Evolutionary conservation across 2,113 vertebrate species (phyloP).

Genomic region (Dicaeum eximium): DNA sequence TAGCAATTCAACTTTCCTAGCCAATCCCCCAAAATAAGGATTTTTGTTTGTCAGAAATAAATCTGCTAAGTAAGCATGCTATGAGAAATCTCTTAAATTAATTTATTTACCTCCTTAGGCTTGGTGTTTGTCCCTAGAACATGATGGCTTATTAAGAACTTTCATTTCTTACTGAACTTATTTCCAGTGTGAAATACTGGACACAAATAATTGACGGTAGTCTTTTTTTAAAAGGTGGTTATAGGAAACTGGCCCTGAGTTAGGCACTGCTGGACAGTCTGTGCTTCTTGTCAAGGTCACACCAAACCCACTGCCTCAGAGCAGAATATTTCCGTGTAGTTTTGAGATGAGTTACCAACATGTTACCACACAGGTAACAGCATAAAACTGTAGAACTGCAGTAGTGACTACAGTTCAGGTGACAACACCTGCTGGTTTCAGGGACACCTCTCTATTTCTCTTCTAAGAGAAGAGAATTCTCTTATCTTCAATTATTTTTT

Average conservation of each 20-base stretch:
- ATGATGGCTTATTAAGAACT: not conserved
- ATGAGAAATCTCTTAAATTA: not conserved
- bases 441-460: not conserved
- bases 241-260: not conserved
- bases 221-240: not conserved
- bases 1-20: not conserved
- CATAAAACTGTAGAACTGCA: not conserved
- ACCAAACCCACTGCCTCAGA: not conserved
- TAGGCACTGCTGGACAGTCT: not conserved
- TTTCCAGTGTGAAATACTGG: not conserved
- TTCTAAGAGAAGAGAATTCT: too few species aligned
- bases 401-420: not conserved
- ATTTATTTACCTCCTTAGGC: not conserved
- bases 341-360: fast-evolving
- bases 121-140: not conserved
- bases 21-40: not conserved
- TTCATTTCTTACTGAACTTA: not conserved
- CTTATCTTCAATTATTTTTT: too few species aligned
- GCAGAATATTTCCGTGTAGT: not conserved
- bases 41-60: not conserved
- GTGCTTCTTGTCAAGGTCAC: not conserved
- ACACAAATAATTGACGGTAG: not conserved
- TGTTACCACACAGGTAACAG: not conserved
- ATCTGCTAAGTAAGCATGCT: not conserved
- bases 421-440: not conserved